Evolutionary conservation across 1,140 invertebrate species (phyloP), one percentile per base, ranked within the genome.

Genomic region (Spodoptera litura): DNA sequence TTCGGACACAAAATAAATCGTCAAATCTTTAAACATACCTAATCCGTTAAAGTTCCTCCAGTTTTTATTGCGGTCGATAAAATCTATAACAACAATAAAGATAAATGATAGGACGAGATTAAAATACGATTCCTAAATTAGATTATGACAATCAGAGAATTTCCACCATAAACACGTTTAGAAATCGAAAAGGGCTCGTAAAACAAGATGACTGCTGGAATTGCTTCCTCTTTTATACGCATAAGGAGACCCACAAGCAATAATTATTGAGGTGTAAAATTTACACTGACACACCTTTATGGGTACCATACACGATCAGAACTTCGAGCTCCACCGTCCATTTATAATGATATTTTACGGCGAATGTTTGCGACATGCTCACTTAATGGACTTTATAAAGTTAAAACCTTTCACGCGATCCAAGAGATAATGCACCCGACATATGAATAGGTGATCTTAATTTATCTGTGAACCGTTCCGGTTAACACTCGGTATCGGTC

Each of bases 401-500:
- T 84, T 86, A 88, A 87, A 92, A 88, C 88, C 90, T 90, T 89
- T 91, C 90, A 83, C 83, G 87, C 85, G 87, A 91, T 89, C 79
- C 25, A 64, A 82, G 81, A 84, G 91, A 90, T 91, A 92, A 91
- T 83, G 72, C 79, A 78, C 70, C 79, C 81, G 88, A 92, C 91
- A 83, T 84, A 89, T 94, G 91, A 93, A 94, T 94, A 87, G 92
- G 88, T 90, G 90, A 90, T 93, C 89, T 92, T 94, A 92, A 94
- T 93, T 92, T 92, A 92, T 89, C 87, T 87, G 82, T 88, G 89
- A 89, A 88, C 89, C 87, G 88, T 77, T 77, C 68, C 59, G 79
- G 85, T 89, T 90, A 91, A 93, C 88, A 93, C 86, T 89, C 49
- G 20, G 80, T 85, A 88, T 88, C 86, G 86, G 84, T 83, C 72